These are phyloP conservation scores for Benthosema pterotum DNA, from an alignment of 2,797 vertebrate genomes.

Conservation along the genomic window DNA sequence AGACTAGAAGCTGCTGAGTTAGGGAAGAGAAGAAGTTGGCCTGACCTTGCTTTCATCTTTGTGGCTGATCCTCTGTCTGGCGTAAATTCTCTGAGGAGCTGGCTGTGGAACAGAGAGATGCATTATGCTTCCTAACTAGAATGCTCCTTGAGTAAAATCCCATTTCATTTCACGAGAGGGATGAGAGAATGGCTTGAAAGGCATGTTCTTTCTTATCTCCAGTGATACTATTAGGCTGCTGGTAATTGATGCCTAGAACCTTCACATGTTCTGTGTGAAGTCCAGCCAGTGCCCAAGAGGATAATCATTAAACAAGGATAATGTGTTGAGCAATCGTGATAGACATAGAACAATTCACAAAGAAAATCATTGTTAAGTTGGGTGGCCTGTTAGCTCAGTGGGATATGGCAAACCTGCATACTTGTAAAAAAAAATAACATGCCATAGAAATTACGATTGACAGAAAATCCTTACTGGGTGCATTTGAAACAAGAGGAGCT, in stretches of 20 bases:
- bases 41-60: constrained; percentile 78
- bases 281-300: constrained; percentile 52
- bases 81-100: constrained; percentile 65
- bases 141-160: constrained; percentile 66
- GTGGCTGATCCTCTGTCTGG: constrained; percentile 73
- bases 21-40: constrained; percentile 48
- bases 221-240: constrained; percentile 58
- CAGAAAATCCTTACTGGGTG: not conserved
- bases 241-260: constrained; percentile 57
- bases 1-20: constrained; percentile 39
- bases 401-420: not conserved
- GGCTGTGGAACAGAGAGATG: constrained; percentile 76
- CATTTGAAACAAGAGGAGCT: not conserved
- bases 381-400: not conserved
- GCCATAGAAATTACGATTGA: not conserved
- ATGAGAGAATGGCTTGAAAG: constrained; percentile 73
- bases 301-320: constrained; percentile 40
- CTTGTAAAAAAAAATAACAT: no score
- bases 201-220: constrained; percentile 67
- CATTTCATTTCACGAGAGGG: constrained; percentile 63
- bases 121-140: constrained; percentile 73
- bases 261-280: constrained; percentile 52
- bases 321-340: constrained; percentile 45
- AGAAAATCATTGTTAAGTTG: constrained; percentile 27
- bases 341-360: constrained; percentile 22